These are phyloP conservation scores for Agrotis segetum DNA, from an alignment of 2,888 invertebrate species.

Conservation along the genomic window DNA sequence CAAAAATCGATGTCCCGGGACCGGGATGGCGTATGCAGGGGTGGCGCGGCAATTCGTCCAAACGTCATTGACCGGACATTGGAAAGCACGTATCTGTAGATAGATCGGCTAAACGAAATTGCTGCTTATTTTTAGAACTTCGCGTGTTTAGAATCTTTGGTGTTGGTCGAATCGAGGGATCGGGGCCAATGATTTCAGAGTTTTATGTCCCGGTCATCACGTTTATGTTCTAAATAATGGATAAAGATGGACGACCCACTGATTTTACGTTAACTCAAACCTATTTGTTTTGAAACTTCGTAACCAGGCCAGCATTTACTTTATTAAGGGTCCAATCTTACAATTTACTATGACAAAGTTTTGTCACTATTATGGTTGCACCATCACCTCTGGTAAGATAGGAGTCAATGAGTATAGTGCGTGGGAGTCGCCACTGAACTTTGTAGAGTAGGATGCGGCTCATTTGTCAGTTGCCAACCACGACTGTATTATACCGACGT, in stretches of 20 bases:
- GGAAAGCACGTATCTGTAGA: conserved; percentile 75
- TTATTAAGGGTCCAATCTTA: conserved; percentile 61
- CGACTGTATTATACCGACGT: conserved; percentile 53
- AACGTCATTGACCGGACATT: conserved; percentile 80
- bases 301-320: conserved; percentile 45
- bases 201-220: conserved; percentile 67
- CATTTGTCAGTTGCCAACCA: conserved; percentile 81
- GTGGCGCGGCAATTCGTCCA: conserved; percentile 68
- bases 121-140: conserved; percentile 79
- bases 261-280: conserved; percentile 1
- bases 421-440: conserved; percentile 86
- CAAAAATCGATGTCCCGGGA: conserved; percentile 43
- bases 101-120: conserved; percentile 73
- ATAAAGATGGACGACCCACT: conserved; percentile 32
- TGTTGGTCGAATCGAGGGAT: conserved; percentile 70
- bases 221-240: conserved; percentile 74
- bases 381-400: conserved; percentile 74
- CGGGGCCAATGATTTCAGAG: conserved; percentile 77
- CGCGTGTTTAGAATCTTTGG: conserved; percentile 70
- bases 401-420: conserved; percentile 81
- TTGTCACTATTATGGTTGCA: conserved; percentile 80
- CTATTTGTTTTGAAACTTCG: conserved; percentile 11
- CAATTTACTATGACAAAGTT: conserved; percentile 64
- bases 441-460: conserved; percentile 85
- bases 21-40: conserved; percentile 62